Base-by-base conservation (phyloP, 2,888 invertebrate genomes). In the Watsonalla cultraria region DNA sequence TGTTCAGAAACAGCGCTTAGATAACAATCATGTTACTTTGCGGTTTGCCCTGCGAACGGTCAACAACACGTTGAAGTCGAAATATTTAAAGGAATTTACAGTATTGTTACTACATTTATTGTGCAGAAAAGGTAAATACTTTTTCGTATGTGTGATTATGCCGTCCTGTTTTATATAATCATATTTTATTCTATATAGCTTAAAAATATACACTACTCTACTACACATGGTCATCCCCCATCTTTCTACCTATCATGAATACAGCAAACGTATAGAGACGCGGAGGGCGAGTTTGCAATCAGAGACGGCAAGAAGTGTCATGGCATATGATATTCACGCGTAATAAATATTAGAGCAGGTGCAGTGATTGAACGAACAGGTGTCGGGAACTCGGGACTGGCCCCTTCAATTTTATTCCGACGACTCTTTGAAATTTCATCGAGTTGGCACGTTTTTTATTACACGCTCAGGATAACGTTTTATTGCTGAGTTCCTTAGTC, bases 341-440 rank as follows among this genome's bases (percentile, higher is more conserved):
- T 79, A 86, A 90, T 90, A 89, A 90, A 90, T 90, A 90, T 90
- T 90, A 90, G 77, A 90, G 74, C 77, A 90, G 88, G 72, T 86
- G 86, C 89, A 86, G 86, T 86, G 87, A 87, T 89, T 87, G 86
- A 80, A 78, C 71, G 71, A 74, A 70, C 85, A 86, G 86, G 88
- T 87, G 87, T 81, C 76, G 80, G 72, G 69, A 66, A 53, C 61
- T 62, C 13, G 46, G 35, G 76, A 75, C 70, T 71, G 66, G 65
- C 66, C 66, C 61, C 66, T 65, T 62, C 65, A 63, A 70, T 76
- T 76, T 78, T 76, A 80, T 73, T 68, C 61, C 58, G 64, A 66
- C 59, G 65, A 65, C 65, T 69, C 61, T 77, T 72, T 64, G 64
- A 69, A 65, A 72, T 73, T 72, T 73, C 66, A 70, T 66, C 62